Evolutionary conservation across 2,113 vertebrate genomes (phyloP), one percentile per base, ranked within the genome.

Genomic region (Plecotus auritus): DNA sequence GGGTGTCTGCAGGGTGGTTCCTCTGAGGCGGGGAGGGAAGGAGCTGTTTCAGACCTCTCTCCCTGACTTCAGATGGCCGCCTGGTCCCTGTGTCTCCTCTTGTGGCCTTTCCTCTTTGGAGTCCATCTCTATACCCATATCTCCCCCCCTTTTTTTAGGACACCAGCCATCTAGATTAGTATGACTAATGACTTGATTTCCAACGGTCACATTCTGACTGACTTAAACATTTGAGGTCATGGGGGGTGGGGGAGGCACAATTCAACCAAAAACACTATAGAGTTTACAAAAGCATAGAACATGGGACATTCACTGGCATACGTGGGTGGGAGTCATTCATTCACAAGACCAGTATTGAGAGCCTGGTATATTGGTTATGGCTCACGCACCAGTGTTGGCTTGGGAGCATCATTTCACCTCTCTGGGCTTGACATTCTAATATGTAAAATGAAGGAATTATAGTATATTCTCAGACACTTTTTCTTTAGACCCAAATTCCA

Each of bases 191-290:
- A 51, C 54, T n/a, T 7, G 18, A 26, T 67, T 72, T 35, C 90
- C 47, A 40, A 2, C 40, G 20, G 49, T 35, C 69, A 9, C 49
- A 7, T 51, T 69, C 49, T 64, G 12, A 54, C 0, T 0, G 18
- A n/a, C 16, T 20, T 82, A 32, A 49, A 1, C 49, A 9, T 32
- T 12, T 7, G 28, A 5, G 30, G 3, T 0, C 0, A 2, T 9
- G 9, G 37, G 23, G n/a, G 59, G 17, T 22, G 8, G 54, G 45
- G 54, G 18, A 56, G 54, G 18, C 42, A 14, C 28, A 16, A 7
- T 35, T 72, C 17, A 49, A 3, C n/a, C 11, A 10, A 3, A 22
- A 20, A 18, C 20, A 42, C 40, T 20, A 0, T 5, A 2, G 4
- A 20, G 0, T 28, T 49, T 59, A 61, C 56, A 42, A 5, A 40